Evolutionary conservation across 2,113 vertebrate species (phyloP).

Genomic region (Petaurus breviceps): DNA sequence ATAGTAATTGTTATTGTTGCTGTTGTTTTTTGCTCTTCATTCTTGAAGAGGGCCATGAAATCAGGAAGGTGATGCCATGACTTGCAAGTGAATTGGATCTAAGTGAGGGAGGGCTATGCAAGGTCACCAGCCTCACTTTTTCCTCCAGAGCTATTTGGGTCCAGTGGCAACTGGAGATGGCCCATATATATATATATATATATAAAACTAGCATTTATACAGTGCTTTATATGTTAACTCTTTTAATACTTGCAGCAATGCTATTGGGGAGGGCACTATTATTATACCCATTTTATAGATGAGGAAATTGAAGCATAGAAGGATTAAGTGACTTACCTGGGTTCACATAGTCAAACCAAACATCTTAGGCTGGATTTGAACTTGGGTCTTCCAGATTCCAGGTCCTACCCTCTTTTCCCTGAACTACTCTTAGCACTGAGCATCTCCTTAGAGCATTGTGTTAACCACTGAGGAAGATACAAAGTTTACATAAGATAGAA

Average conservation of each 20-base stretch:
- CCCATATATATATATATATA: no score
- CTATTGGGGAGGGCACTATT: neutral
- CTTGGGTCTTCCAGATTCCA: accelerated
- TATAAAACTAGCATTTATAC: neutral
- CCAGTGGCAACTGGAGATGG: no score
- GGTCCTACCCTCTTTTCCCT: neutral
- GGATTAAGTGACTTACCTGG: neutral
- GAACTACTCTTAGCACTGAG: neutral
- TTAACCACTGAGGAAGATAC: neutral
- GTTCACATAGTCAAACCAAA: neutral
- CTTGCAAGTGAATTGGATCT: no score
- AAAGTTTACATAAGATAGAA: neutral
- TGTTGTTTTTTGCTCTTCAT: no score
- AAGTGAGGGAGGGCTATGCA: no score
- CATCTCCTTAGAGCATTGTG: neutral
- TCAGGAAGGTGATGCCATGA: no score
- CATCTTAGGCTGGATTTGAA: neutral
- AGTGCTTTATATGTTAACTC: neutral
- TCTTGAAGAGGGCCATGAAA: no score
- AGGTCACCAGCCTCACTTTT: no score
- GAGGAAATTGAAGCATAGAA: neutral
- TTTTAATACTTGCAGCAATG: neutral
- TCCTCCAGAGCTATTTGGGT: no score
- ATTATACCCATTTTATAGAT: neutral
- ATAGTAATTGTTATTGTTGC: no score